Conservation (phyloP, 2,888 invertebrate species). For the Apamea crenata region DNA sequence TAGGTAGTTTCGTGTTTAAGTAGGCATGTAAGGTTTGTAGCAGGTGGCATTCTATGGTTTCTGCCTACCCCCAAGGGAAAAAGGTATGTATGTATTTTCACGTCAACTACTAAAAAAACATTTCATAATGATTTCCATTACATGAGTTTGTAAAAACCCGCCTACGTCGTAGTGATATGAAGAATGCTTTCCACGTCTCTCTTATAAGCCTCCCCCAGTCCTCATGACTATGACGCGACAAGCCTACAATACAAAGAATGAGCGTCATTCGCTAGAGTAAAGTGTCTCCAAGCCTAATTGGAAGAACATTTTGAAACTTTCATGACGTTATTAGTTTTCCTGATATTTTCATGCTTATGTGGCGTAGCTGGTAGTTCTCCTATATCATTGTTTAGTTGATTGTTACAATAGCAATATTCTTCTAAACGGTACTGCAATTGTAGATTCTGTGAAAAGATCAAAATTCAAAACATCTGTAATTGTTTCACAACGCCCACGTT, state of each 20-base stretch:
- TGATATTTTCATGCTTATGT: neutral
- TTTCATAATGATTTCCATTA: neutral
- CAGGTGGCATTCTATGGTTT: neutral
- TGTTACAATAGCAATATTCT: neutral
- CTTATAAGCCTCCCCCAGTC: constrained; percentile 10
- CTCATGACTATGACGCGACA: constrained; percentile 13
- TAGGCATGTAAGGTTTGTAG: neutral
- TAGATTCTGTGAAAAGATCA: neutral
- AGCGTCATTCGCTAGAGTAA: constrained; percentile 28
- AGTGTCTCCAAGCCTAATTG: constrained; percentile 43
- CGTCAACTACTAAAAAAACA: neutral
- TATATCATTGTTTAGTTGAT: neutral
- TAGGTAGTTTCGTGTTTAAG: neutral
- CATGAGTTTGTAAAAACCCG: neutral
- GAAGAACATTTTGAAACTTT: constrained; percentile 17
- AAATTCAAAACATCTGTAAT: constrained; percentile 4
- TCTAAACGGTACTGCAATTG: neutral
- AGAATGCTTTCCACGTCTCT: constrained; percentile 31
- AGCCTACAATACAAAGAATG: constrained; percentile 32
- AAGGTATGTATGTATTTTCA: neutral
- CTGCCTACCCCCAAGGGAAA: neutral
- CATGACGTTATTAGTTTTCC: neutral
- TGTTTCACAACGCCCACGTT: neutral
- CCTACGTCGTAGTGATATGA: neutral
- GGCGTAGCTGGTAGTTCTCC: neutral